phyloP scores from a whole-genome alignment of 2,888 invertebrate genomes.

The Gisinianus flammeolus region DNA sequence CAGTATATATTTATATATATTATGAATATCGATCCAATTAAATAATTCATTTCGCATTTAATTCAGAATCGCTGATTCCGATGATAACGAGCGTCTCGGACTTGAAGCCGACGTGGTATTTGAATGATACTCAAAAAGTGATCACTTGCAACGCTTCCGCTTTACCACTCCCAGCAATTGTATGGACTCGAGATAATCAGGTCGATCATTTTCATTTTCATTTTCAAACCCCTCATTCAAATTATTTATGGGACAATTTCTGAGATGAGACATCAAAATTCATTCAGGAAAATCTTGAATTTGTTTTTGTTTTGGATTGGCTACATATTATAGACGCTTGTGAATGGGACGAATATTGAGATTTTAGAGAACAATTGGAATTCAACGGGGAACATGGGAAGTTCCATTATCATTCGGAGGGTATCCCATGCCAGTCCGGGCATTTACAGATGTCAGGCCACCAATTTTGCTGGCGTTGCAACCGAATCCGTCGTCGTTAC shows the following conservation, averaged over 20 bases:
- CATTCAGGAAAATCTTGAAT: neutral
- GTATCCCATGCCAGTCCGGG: constrained; percentile 4
- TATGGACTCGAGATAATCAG: constrained; percentile 40
- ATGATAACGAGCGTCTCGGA: constrained; percentile 5
- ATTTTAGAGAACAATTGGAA: neutral
- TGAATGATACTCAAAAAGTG: constrained; percentile 47
- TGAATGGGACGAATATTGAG: constrained; percentile 4
- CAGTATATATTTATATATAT: neutral
- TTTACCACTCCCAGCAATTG: constrained; percentile 40
- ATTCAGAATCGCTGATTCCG: neutral
- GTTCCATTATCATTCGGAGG: constrained; percentile 19
- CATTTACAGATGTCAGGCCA: constrained; percentile 15
- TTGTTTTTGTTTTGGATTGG: neutral
- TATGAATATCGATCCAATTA: neutral
- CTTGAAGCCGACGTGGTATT: constrained; percentile 42
- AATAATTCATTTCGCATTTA: neutral
- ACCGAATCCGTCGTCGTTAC: neutral
- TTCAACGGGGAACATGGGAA: neutral
- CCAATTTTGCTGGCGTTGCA: constrained; percentile 27
- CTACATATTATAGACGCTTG: neutral
- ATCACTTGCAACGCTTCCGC: constrained; percentile 45
- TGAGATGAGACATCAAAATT: neutral
- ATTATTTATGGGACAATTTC: no score
- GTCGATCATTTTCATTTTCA: no score
- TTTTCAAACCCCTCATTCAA: no score